Conservation (phyloP, 2,888 invertebrate species). For the Lasioglossum vierecki region DNA sequence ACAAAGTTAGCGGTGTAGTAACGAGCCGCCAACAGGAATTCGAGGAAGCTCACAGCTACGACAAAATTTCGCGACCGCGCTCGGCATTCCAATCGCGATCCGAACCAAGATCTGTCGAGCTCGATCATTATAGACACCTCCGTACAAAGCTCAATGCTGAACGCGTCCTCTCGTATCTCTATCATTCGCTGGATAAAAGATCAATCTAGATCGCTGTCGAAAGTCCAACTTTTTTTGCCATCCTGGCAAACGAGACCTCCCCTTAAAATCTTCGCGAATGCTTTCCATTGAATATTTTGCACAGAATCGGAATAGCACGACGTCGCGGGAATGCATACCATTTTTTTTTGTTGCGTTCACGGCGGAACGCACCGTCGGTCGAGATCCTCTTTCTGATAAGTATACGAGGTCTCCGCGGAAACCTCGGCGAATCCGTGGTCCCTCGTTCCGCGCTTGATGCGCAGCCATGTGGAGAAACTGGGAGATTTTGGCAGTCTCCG, state of each 20-base stretch:
- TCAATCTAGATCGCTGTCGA: too few species aligned
- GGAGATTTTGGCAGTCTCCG: slow-evolving; percentile 68
- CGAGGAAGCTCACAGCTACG: not conserved
- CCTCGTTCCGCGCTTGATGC: slow-evolving; percentile 42
- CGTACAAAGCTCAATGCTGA: too few species aligned
- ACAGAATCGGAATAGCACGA: not conserved
- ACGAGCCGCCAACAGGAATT: not conserved
- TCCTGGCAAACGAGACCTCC: too few species aligned
- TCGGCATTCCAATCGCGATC: not conserved
- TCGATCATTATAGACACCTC: not conserved
- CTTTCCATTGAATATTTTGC: too few species aligned
- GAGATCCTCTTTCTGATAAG: slow-evolving; percentile 22
- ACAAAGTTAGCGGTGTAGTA: slow-evolving; percentile 33
- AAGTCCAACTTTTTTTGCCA: too few species aligned
- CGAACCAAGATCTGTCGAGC: not conserved
- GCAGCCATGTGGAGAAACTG: slow-evolving; percentile 64
- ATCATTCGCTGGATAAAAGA: too few species aligned
- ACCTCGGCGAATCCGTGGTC: not conserved
- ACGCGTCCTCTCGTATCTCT: too few species aligned
- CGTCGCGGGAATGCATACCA: not conserved
- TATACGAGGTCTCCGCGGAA: slow-evolving; percentile 21
- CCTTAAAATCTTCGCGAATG: not conserved
- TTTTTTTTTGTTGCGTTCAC: not conserved
- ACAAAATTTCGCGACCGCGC: not conserved
- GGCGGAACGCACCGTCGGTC: not conserved